phyloP scores from a whole-genome alignment of 2,797 vertebrate species.

The Eupleurogrammus muticus region DNA sequence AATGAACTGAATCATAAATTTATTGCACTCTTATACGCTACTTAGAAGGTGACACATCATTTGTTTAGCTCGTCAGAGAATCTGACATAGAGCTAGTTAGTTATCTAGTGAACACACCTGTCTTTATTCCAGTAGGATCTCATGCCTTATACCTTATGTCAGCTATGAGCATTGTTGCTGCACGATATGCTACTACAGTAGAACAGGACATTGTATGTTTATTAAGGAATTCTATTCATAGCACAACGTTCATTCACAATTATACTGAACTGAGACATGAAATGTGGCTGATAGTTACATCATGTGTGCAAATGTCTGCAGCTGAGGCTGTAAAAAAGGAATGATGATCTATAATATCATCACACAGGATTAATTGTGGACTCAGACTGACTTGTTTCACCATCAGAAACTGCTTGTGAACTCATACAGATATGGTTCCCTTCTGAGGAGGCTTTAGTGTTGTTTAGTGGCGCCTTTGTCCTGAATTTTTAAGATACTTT shows the following conservation, averaged over 20 bases:
- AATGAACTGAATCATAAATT: neutral
- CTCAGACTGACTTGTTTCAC: neutral
- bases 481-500: neutral
- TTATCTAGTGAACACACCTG: conserved; percentile 10
- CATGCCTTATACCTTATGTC: neutral
- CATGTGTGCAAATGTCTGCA: neutral
- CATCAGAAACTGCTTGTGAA: no score
- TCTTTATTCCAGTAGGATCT: conserved; percentile 14
- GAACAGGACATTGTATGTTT: neutral
- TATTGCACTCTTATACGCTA: no score
- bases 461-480: neutral
- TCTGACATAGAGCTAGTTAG: neutral
- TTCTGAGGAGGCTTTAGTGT: neutral
- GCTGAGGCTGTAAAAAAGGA: neutral
- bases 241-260: conserved; percentile 10
- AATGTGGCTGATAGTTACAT: neutral
- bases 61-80: neutral
- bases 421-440: no score
- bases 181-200: neutral
- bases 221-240: neutral
- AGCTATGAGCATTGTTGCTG: neutral
- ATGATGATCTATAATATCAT: neutral
- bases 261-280: neutral
- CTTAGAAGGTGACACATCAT: neutral
- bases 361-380: neutral